Evolutionary conservation across 1,140 invertebrate genomes (phyloP).

Genomic region (Stegodyphus mimosarum): DNA sequence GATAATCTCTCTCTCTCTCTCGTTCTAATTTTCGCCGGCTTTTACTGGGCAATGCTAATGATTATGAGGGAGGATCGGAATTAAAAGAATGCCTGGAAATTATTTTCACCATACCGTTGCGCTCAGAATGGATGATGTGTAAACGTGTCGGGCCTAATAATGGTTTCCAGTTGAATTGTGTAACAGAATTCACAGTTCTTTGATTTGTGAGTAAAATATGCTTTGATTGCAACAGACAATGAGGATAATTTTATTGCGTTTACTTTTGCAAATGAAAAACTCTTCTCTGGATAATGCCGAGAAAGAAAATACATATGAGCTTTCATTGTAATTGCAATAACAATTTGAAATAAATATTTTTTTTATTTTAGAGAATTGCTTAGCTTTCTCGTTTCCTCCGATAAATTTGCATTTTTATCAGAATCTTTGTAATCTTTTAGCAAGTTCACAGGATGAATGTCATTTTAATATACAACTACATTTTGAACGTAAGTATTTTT

Average conservation of each 20-base stretch:
- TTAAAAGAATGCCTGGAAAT: constrained; percentile 44
- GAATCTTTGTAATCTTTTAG: no score
- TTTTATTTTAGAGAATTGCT: no score
- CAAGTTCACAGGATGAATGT: no score
- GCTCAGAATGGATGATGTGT: constrained; percentile 17
- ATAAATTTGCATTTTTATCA: no score
- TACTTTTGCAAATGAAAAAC: neutral
- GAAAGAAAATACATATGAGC: no score
- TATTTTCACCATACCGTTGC: neutral
- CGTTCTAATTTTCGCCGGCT: constrained; percentile 35
- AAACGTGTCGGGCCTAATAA: constrained; percentile 18
- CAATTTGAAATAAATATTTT: no score
- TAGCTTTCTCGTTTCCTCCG: no score
- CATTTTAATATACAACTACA: no score
- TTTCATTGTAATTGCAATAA: no score
- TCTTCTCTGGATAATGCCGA: no score
- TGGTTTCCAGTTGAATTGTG: constrained; percentile 4
- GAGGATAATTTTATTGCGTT: neutral
- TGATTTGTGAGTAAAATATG: constrained; percentile 17
- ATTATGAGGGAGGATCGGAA: constrained; percentile 46
- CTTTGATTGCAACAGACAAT: constrained; percentile 12
- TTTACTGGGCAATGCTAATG: constrained; percentile 43
- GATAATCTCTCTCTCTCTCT: constrained; percentile 49
- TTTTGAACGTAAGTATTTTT: no score
- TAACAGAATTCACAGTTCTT: constrained; percentile 8